Evolutionary conservation across 2,888 invertebrate genomes (phyloP), one percentile per base, ranked within the genome.

Genomic region (Epirrhoe tristata): DNA sequence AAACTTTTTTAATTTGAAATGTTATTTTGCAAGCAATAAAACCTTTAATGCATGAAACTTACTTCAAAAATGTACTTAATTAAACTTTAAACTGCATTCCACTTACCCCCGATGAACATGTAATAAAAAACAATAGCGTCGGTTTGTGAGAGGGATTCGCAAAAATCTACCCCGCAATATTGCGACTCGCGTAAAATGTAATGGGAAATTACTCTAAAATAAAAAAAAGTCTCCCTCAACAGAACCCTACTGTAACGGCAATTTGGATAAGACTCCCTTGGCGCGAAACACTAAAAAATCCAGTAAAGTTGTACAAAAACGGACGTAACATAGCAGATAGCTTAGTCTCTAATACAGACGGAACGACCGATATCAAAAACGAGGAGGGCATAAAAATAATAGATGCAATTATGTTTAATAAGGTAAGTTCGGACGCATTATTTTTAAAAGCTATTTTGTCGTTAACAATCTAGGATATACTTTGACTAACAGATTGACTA

Each of bases 161-260:
- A 85, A 88, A 89, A 83, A 79, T 74, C 74, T 81, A 85, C 90
- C 90, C 90, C 88, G 87, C 87, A 82, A 84, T 78, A 80, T 80
- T 73, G 72, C 66, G 72, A 69, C 83, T 88, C 90, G 87, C 89
- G 89, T 88, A 90, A 87, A 88, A 88, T 86, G 90, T 89, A 90
- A 90, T 90, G 88, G 87, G 86, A 90, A 90, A 90, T 90, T 90
- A 90, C 90, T 90, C 85, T 90, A 90, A 90, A 90, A 90, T 89
- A 89, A 89, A 90, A 89, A 89, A 87, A 84, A 81, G 78, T 84
- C 84, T 87, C 88, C 87, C 81, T 81, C 72, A 79, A 76, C 80
- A 83, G 83, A 85, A 87, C 90, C 89, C 84, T 83, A 86, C 83
- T 83, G 89, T 88, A 87, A 84, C 89, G 87, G 87, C 87, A 89